Evolutionary conservation across 2,113 vertebrate species (phyloP), one percentile per base, ranked within the genome.

Genomic region (Erythrocebus patas): DNA sequence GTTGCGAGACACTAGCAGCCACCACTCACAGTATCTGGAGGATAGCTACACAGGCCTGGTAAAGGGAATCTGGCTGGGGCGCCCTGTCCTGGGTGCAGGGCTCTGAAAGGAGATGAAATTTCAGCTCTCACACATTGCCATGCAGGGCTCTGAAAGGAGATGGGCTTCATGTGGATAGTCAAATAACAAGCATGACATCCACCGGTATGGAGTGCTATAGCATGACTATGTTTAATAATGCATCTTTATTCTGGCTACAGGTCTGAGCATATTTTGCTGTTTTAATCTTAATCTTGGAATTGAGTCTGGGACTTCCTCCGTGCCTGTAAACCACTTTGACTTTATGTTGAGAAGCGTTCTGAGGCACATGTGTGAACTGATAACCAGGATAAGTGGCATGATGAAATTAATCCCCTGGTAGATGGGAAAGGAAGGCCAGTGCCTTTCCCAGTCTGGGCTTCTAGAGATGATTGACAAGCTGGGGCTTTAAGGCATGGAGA

Each of bases 341-440:
- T 95, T 66, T 83, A 64, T 73, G 32, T 89, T 55, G 85, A 88
- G 66, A 93, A 89, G 76, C 11, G 8, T 50, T 66, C 55, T 75
- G 13, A 90, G 84, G 93, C 75, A 43, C 45, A 27, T 45, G 32
- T 59, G 85, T 90, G 82, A 97, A 82, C 89, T 83, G 81, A 79
- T 88, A 92, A 72, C 38, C 59, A 84, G 81, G 80, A 64, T 84
- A 83, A 96, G 55, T 79, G 48, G 78, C 55, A 6, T 83, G 72
- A 48, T 83, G 75, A 75, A 88, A 91, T 90, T 30, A 70, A 81
- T 90, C 70, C 45, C 73, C 87, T 73, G 32, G 75, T 61, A 84
- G 76, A 52, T 79, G 78, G 76, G 93, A 98, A 95, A 97, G 81
- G 88, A 84, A 95, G 78, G 66, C 80, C 45, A 40, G 20, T 23